A percentile compares a stretch with the other conserved stretches of the same genome.
Evolutionary conservation across 2,113 vertebrate species (phyloP).

Genomic region (Natator depressus): DNA sequence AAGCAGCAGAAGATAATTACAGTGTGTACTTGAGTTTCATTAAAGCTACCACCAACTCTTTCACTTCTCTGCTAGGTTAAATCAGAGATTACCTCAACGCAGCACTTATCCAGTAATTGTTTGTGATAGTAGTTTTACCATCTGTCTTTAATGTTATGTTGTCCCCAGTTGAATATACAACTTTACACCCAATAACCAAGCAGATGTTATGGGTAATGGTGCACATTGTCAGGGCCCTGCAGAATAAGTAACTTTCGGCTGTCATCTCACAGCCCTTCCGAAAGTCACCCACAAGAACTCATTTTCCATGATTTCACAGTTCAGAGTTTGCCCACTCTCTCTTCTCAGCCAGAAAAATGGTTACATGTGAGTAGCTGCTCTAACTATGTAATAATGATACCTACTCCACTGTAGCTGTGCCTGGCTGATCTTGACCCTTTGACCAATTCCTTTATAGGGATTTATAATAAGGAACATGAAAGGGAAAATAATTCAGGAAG

Average conservation of each 20-base stretch:
- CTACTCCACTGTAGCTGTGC: neutral
- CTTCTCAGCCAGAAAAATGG: rapidly evolving
- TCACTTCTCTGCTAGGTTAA: conserved; percentile 69
- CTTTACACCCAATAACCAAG: conserved; percentile 65
- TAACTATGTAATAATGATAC: neutral
- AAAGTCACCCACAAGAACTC: neutral
- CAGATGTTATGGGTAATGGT: conserved; percentile 62
- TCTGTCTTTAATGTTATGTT: conserved; percentile 71
- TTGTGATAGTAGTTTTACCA: conserved; percentile 76
- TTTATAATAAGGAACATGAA: neutral
- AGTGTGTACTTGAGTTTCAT: conserved; percentile 67
- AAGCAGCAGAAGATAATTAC: conserved; percentile 70
- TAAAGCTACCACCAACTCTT: conserved; percentile 62
- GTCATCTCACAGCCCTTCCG: neutral
- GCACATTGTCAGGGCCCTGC: neutral
- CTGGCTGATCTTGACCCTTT: neutral
- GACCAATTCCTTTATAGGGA: neutral
- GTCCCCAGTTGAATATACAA: conserved; percentile 65
- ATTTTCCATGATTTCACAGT: neutral
- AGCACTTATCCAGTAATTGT: conserved; percentile 74
- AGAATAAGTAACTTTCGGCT: conserved; percentile 4
- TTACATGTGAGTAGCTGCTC: neutral
- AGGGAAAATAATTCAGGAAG: neutral
- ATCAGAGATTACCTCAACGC: conserved; percentile 62
- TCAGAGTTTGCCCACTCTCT: neutral